Evolutionary conservation across 2,797 vertebrate species (phyloP).

Genomic region (Passerculus sandwichensis): DNA sequence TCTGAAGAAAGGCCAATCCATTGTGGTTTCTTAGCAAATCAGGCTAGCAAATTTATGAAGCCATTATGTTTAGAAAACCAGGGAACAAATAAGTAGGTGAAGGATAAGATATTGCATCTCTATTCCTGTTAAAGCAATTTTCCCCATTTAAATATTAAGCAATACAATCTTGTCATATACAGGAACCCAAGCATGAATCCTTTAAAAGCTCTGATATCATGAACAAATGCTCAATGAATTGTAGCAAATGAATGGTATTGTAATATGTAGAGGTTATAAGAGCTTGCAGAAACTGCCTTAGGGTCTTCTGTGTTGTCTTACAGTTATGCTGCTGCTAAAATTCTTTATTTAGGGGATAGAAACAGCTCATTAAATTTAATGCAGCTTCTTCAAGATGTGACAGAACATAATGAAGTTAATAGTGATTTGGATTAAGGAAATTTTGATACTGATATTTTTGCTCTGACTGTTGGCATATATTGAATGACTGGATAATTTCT

Average conservation of each 20-base stretch:
- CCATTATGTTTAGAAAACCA: not conserved
- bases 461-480: conserved; percentile 70
- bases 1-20: not conserved
- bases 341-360: conserved; percentile 49
- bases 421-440: conserved; percentile 61
- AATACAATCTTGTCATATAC: not conserved
- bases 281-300: not conserved
- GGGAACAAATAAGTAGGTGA: not conserved
- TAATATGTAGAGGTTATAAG: not conserved
- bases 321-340: conserved; percentile 22
- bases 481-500: conserved; percentile 72
- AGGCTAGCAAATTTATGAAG: not conserved
- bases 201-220: not conserved
- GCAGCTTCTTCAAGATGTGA: conserved; percentile 52
- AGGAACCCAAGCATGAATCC: not conserved
- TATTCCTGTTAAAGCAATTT: not conserved
- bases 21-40: not conserved
- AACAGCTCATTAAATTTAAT: conserved; percentile 55
- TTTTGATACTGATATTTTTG: conserved; percentile 66
- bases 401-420: conserved; percentile 67
- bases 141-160: not conserved
- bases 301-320: conserved; percentile 41
- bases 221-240: not conserved
- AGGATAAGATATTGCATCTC: not conserved
- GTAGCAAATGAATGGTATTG: not conserved